Percentiles rank a stretch among this genome's conserved stretches.
These are phyloP conservation scores for Sinocyclocheilus grahami DNA, from an alignment of 2,113 vertebrate genomes.

Conservation along the genomic window DNA sequence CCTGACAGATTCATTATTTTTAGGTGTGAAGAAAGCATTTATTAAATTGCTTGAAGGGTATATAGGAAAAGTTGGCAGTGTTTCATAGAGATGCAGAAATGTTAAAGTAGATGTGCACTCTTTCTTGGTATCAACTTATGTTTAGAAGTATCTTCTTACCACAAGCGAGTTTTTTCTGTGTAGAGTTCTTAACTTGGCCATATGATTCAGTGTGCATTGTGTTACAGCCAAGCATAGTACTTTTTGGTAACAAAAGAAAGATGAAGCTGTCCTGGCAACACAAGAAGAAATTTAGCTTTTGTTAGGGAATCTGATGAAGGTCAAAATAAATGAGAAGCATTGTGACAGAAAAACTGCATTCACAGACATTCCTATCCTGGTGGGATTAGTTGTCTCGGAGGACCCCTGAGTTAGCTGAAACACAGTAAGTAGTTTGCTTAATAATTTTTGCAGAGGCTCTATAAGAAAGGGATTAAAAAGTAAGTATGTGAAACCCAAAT, in stretches of 20 bases:
- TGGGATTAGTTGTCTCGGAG: background rate
- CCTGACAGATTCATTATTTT: conserved; percentile 11
- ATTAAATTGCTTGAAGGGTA: conserved; percentile 3
- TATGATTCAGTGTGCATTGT: background rate
- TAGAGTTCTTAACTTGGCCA: background rate
- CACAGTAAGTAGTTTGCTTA: too few species aligned
- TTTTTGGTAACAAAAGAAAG: background rate
- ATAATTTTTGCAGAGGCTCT: background rate
- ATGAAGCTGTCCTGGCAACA: background rate
- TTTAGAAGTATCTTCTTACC: background rate
- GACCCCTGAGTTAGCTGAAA: background rate
- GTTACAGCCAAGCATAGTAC: background rate
- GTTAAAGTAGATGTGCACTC: background rate
- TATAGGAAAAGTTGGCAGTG: background rate
- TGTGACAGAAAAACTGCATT: background rate
- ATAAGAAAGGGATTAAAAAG: background rate
- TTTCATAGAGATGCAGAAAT: background rate
- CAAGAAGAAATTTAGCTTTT: background rate
- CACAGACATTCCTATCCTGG: background rate
- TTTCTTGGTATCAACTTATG: background rate
- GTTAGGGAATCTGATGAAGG: background rate
- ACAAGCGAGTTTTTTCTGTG: background rate
- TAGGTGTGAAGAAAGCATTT: background rate
- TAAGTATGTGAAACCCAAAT: background rate
- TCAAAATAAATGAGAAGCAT: background rate